A percentile compares a stretch with the other conserved stretches of the same genome.
Evolutionary conservation across 2,888 invertebrate genomes (phyloP).

Genomic region (Cynaeus angustus): DNA sequence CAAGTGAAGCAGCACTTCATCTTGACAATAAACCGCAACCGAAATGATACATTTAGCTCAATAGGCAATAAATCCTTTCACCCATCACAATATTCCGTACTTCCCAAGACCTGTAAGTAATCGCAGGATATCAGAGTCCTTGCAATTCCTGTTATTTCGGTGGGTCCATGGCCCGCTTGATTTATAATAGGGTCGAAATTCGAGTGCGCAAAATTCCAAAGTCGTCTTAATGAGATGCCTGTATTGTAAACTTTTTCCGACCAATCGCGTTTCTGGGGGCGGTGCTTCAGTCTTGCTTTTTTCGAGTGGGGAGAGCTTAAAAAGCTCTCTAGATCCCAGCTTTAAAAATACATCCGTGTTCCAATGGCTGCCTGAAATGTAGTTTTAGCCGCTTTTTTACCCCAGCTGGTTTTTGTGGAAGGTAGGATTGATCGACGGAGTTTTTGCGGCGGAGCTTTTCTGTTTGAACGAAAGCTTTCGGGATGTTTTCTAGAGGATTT

Average conservation of each 20-base stretch:
- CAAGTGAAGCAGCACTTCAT: slow-evolving; percentile 53
- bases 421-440: slow-evolving; percentile 66
- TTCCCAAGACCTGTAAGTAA: slow-evolving; percentile 40
- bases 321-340: slow-evolving; percentile 68
- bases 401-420: slow-evolving; percentile 65
- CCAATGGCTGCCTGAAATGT: slow-evolving; percentile 71
- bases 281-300: slow-evolving; percentile 65
- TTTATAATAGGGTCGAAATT: slow-evolving; percentile 67
- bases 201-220: slow-evolving; percentile 70
- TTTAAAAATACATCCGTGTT: slow-evolving; percentile 71
- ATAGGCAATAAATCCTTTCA: slow-evolving; percentile 65
- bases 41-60: slow-evolving; percentile 62
- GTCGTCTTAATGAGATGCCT: slow-evolving; percentile 72
- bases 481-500: slow-evolving; percentile 66
- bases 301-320: slow-evolving; percentile 68
- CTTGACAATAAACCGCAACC: slow-evolving; percentile 53
- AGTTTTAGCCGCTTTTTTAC: slow-evolving; percentile 69
- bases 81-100: slow-evolving; percentile 23
- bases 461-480: slow-evolving; percentile 68
- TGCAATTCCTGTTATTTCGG: slow-evolving; percentile 24
- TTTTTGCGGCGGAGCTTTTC: slow-evolving; percentile 66
- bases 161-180: slow-evolving; percentile 24
- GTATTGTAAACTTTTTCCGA: slow-evolving; percentile 70
- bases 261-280: slow-evolving; percentile 68
- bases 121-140: slow-evolving; percentile 35